Conservation (phyloP, 2,797 vertebrate species). For the Petrocephalus sullivani region DNA sequence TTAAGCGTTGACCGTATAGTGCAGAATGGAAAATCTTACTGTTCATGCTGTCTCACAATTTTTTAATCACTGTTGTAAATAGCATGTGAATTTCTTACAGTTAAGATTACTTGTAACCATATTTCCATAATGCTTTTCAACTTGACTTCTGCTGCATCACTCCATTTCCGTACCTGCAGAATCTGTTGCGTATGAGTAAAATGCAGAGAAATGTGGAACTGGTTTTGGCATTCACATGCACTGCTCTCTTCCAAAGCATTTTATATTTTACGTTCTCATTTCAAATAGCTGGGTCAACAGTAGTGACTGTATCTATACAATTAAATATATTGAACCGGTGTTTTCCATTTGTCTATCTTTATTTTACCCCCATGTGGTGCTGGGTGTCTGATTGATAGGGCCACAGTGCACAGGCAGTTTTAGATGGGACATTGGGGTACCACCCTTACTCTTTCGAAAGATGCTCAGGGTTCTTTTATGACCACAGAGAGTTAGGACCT, state of each 20-base stretch:
- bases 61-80: constrained; percentile 30
- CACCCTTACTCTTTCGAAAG: too few species aligned
- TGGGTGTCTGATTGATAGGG: background rate
- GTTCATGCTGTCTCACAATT: constrained; percentile 36
- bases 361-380: background rate
- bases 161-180: constrained; percentile 35
- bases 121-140: constrained; percentile 21
- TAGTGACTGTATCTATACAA: background rate
- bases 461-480: too few species aligned
- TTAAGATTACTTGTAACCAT: constrained; percentile 21
- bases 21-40: constrained; percentile 15
- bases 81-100: constrained; percentile 26
- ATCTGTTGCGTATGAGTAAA: background rate
- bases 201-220: background rate
- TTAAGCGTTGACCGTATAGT: constrained; percentile 22
- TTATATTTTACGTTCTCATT: background rate
- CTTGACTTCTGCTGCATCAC: background rate
- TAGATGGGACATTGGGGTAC: too few species aligned
- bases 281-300: background rate
- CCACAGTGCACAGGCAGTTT: too few species aligned
- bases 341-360: background rate
- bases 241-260: background rate
- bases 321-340: constrained; percentile 1
- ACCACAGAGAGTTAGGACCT: too few species aligned
- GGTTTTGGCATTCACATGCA: background rate